phyloP scores from a whole-genome alignment of 1,140 invertebrate species.

The Magallana angulata region DNA sequence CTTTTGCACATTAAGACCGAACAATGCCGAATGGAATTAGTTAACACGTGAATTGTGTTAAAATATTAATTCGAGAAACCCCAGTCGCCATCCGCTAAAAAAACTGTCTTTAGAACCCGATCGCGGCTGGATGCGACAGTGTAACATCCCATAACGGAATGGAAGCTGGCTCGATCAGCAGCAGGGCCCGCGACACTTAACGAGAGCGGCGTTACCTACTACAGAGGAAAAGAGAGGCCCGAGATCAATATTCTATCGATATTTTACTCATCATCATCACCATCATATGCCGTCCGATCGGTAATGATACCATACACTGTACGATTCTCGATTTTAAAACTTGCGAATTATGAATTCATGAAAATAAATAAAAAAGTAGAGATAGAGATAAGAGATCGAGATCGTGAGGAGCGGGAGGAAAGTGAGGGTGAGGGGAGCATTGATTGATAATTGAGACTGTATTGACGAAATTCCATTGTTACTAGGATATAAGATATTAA shows the following conservation, averaged over 20 bases:
- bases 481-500: neutral
- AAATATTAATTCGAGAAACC: conserved; percentile 8
- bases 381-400: too few relatives aligned
- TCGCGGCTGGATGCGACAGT: neutral
- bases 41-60: neutral
- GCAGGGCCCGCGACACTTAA: neutral
- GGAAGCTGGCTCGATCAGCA: neutral
- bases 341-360: too few relatives aligned
- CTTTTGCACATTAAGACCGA: neutral
- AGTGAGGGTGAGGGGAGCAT: neutral
- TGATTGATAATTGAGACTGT: neutral
- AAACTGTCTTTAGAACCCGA: neutral
- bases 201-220: conserved; percentile 32
- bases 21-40: neutral
- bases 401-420: too few relatives aligned
- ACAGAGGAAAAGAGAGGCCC: neutral
- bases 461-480: neutral
- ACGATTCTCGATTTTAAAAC: too few relatives aligned
- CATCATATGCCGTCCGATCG: neutral
- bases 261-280: conserved; percentile 12
- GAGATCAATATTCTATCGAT: neutral
- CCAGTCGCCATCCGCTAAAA: neutral
- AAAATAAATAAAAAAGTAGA: too few relatives aligned
- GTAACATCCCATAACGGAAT: conserved; percentile 3
- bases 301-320: neutral